Evolutionary conservation across 2,797 vertebrate species (phyloP).

Genomic region (Artibeus jamaicensis): DNA sequence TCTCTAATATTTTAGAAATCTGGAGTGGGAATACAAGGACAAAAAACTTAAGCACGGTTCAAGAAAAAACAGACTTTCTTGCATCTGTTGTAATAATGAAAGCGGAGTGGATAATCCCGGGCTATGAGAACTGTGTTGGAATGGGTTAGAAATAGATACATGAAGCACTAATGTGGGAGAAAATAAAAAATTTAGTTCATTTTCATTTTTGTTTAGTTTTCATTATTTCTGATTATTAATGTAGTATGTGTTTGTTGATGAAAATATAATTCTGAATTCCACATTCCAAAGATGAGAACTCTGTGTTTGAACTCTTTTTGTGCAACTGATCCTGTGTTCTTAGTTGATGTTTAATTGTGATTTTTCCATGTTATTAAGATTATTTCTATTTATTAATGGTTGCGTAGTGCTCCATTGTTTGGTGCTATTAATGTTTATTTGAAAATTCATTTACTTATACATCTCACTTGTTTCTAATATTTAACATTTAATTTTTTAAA

Average conservation of each 20-base stretch:
- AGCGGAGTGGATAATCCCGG: background rate
- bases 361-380: background rate
- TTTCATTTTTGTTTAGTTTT: background rate
- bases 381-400: background rate
- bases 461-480: background rate
- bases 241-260: background rate
- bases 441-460: background rate
- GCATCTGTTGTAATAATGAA: background rate
- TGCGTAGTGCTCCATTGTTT: background rate
- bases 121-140: background rate
- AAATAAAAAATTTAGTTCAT: background rate
- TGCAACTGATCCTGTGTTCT: background rate
- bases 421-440: background rate
- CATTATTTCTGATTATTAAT: constrained; percentile 14
- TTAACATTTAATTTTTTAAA: background rate
- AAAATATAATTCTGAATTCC: background rate
- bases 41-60: background rate
- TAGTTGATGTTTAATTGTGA: background rate
- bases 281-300: background rate
- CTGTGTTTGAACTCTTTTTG: background rate
- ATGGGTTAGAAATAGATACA: background rate
- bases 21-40: background rate
- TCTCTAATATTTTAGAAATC: background rate
- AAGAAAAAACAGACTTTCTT: background rate
- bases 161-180: background rate